Percentiles rank a stretch among this genome's conserved stretches.
Evolutionary conservation across 1,140 invertebrate species (phyloP).

Genomic region (Amyelois transitella): DNA sequence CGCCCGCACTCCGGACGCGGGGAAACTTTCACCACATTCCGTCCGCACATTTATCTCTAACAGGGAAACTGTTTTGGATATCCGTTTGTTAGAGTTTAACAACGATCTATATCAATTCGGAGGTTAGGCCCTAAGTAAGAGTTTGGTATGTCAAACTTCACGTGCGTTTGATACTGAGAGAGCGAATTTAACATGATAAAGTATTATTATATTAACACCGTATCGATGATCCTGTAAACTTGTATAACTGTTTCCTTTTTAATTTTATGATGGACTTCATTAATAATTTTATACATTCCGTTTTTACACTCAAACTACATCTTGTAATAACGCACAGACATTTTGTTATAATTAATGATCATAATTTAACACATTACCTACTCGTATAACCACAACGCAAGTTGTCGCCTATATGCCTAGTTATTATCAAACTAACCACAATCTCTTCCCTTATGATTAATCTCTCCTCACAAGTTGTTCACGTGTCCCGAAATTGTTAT

Average conservation of each 20-base stretch:
- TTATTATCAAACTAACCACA: not conserved
- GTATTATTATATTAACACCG: no score
- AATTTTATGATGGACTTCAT: no score
- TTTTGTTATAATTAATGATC: no score
- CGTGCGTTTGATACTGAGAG: not conserved
- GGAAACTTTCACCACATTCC: conserved; percentile 37
- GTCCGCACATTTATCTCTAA: conserved; percentile 44
- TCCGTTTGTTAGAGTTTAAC: conserved; percentile 11
- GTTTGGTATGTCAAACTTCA: not conserved
- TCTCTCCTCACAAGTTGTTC: not conserved
- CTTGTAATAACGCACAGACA: no score
- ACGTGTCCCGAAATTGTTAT: not conserved
- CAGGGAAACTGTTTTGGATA: conserved; percentile 33
- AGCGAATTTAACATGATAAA: no score
- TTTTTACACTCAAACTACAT: no score
- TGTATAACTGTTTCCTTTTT: no score
- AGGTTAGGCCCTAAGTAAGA: not conserved
- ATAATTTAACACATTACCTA: no score
- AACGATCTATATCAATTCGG: not conserved
- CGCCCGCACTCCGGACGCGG: conserved; percentile 23
- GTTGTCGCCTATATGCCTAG: no score
- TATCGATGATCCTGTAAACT: no score
- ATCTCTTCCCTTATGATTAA: not conserved
- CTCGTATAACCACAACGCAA: not conserved
- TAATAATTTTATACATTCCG: no score